phyloP scores from a whole-genome alignment of 2,888 invertebrate species.

The Balanococcus diminutus region DNA sequence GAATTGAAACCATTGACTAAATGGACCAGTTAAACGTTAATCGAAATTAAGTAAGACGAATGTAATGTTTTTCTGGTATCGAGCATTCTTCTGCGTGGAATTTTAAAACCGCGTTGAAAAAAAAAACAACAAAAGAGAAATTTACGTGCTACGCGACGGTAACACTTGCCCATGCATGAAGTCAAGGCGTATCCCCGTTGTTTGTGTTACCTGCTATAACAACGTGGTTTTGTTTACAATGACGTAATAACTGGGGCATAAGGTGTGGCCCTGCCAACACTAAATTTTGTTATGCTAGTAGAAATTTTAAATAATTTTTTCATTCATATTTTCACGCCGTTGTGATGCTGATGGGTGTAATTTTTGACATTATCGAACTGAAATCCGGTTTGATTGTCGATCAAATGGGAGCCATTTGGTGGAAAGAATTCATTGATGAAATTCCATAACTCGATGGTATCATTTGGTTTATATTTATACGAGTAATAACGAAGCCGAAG shows the following conservation, averaged over 20 bases:
- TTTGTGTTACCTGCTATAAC: slow-evolving; percentile 39
- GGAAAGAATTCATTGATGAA: slow-evolving; percentile 25
- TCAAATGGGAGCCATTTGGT: not conserved
- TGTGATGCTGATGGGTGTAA: not conserved
- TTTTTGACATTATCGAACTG: not conserved
- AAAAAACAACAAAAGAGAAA: not conserved
- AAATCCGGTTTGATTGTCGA: not conserved
- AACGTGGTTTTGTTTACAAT: slow-evolving; percentile 44
- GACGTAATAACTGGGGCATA: slow-evolving; percentile 43
- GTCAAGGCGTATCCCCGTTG: slow-evolving; percentile 39
- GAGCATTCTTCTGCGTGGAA: not conserved
- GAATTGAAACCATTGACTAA: not conserved
- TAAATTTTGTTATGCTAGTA: slow-evolving; percentile 29
- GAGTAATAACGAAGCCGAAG: slow-evolving; percentile 27
- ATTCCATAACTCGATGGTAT: slow-evolving; percentile 28
- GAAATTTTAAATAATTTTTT: slow-evolving; percentile 3
- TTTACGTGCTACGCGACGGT: not conserved
- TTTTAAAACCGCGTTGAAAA: not conserved
- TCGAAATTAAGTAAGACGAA: not conserved
- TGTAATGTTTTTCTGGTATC: not conserved
- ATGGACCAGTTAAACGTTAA: not conserved
- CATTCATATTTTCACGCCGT: not conserved
- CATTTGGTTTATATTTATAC: not conserved
- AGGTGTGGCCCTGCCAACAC: slow-evolving; percentile 33
- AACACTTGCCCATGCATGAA: slow-evolving; percentile 19